Evolutionary conservation across 1,140 invertebrate genomes (phyloP), one percentile per base, ranked within the genome.

Genomic region (Leptinotarsa texana): DNA sequence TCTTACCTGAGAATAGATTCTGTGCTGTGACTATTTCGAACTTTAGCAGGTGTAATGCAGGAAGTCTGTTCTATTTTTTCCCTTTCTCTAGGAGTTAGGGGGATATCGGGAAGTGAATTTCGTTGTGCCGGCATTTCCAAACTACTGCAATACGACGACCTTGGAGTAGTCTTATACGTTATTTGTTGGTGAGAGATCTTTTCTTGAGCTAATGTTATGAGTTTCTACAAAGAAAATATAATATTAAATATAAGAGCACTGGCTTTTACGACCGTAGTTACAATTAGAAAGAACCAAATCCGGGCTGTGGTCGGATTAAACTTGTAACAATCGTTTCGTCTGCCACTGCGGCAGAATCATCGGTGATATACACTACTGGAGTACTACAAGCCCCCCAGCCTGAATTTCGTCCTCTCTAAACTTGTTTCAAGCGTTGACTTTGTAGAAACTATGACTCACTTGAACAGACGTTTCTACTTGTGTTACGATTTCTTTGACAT

Each of bases 381-480:
- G 21, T 21, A 21, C 21, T 21, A 21, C 21, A 21, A 21, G 21
- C 21, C 21, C 1, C 21, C 21, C 33, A 42, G 33, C 8, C 33
- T 42, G 33, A 42, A 42, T 42, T 42, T 42, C 1, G 33, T 42
- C 8, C 33, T 42, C 33, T 42, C 11, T 11, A 11, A 42, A 42
- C 33, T 42, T 42, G 5, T 11, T 42, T 11, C 33, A 11, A 42
- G 3, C 8, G 33, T 42, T 42, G 51, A 0, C n/a, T 57, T 17
- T 15, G 15, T n/a, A 57, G n/a, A 57, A 57, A 57, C n/a, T 49
- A 13, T 51, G 4, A 63, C 22, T 78, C 78, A 82, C 92, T 85
- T 94, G 90, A 49, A 96, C 93, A 6, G 94, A 93, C 65, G 93
- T 89, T 79, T 93, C 93, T 1, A 96, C 89, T 69, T 92, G 88